A percentile compares a stretch with the other conserved stretches of the same genome.
Conservation (phyloP, 2,888 invertebrate species). For the Lasiommata megera region DNA sequence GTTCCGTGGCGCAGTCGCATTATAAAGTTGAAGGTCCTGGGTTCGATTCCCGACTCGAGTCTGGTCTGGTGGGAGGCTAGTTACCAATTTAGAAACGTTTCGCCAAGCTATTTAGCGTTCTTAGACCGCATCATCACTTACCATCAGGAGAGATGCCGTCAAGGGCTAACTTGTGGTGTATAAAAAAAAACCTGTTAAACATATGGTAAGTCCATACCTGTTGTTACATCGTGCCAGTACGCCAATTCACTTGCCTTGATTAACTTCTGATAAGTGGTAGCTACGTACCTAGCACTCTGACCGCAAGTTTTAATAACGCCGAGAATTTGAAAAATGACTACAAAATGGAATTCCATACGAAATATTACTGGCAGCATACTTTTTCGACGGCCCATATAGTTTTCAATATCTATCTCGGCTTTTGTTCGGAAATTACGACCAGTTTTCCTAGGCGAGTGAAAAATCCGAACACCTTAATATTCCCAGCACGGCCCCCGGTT, state of each 20-base stretch:
- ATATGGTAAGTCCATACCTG: too few species aligned
- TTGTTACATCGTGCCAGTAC: too few species aligned
- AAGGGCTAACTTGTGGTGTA: too few species aligned
- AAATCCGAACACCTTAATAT: slow-evolving; percentile 12
- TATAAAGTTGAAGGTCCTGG: too few species aligned
- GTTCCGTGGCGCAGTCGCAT: not conserved
- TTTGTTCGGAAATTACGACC: slow-evolving; percentile 18
- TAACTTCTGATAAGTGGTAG: too few species aligned
- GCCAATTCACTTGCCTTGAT: too few species aligned
- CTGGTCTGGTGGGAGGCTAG: too few species aligned
- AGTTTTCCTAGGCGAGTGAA: slow-evolving; percentile 14
- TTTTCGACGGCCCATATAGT: slow-evolving; percentile 24
- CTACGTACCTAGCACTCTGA: not conserved
- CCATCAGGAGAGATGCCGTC: too few species aligned
- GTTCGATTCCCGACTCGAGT: too few species aligned
- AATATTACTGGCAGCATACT: slow-evolving; percentile 25
- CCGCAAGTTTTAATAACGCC: slow-evolving; percentile 18
- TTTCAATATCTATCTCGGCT: slow-evolving; percentile 23
- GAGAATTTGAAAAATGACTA: slow-evolving; percentile 20
- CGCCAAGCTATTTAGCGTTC: too few species aligned
- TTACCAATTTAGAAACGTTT: not conserved
- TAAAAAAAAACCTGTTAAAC: too few species aligned
- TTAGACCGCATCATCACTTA: too few species aligned
- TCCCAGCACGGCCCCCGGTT: slow-evolving; percentile 1
- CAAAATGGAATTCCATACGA: slow-evolving; percentile 21